Percentiles rank a stretch among this genome's conserved stretches.
These are phyloP conservation scores for Spheniscus humboldti DNA, from an alignment of 2,797 vertebrate genomes.

Conservation along the genomic window DNA sequence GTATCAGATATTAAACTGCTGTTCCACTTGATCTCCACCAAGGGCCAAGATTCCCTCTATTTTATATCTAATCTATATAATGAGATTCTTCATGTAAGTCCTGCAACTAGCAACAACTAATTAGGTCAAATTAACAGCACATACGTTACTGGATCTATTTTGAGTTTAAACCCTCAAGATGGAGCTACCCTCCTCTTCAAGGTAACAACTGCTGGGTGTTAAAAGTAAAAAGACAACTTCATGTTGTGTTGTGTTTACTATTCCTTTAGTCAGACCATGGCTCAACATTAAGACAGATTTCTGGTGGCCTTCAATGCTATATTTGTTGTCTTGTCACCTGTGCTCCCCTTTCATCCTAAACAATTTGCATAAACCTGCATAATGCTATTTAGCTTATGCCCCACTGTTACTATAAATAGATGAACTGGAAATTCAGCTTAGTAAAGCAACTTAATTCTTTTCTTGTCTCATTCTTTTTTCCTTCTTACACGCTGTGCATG, in stretches of 20 bases:
- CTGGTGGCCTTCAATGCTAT: background rate
- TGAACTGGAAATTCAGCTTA: slow-evolving; percentile 30
- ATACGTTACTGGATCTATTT: slow-evolving; percentile 68
- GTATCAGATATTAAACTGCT: background rate
- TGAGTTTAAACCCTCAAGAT: slow-evolving; percentile 65
- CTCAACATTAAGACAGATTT: background rate
- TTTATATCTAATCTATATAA: slow-evolving; percentile 70
- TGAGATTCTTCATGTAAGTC: slow-evolving; percentile 73
- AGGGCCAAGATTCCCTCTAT: background rate
- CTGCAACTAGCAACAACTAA: slow-evolving; percentile 69
- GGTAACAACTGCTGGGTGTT: background rate
- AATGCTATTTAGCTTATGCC: slow-evolving; percentile 46
- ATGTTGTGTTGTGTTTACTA: background rate
- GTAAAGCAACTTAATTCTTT: slow-evolving; percentile 11
- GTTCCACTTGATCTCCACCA: background rate
- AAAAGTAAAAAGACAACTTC: background rate
- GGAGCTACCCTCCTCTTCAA: slow-evolving; percentile 38
- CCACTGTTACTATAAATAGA: slow-evolving; percentile 63
- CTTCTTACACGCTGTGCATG: background rate
- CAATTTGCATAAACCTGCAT: slow-evolving; percentile 61
- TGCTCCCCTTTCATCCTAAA: background rate
- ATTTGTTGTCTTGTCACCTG: background rate
- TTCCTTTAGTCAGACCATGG: background rate
- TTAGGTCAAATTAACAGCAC: slow-evolving; percentile 76
- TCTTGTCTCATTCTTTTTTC: background rate